Base-by-base conservation (phyloP, 2,888 invertebrate species). In the Thereva unica region DNA sequence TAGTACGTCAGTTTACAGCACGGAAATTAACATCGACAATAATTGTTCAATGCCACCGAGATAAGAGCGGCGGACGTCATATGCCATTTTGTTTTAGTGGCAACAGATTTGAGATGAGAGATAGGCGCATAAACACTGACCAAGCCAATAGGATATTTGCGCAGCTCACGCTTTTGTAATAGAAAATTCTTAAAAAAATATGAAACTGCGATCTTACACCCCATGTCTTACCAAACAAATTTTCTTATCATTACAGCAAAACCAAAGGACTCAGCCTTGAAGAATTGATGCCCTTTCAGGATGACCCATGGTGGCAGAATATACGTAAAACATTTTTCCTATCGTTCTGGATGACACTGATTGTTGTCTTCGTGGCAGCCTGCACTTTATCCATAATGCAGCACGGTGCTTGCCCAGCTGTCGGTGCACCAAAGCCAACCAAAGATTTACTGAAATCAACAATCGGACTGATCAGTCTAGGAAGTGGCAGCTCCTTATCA, bases 251-350 rank as follows among this genome's bases (percentile, higher is more conserved):
- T 54, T 69, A 5, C 61, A 79, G 77, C 50, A 74, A 73, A 69
- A 75, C 75, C 59, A 75, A 76, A 63, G 74, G 76, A 2, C 74
- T 86, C n/a, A 81, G 81, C 6, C 72, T 79, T 40, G 84, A 85
- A 67, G 85, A 86, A 74, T 80, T 86, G 0, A 69, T 81, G 35
- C 76, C 78, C n/a, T 79, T 78, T 9, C 76, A 77, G 1, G 75
- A 81, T 66, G 82, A 85, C 70, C 77, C 80, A 0, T 80, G 82
- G 72, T 86, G 86, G 86, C 79, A 82, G 1, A 78, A 82, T 1
- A 73, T 82, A 1, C 80, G 84, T 0, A 78, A 81, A 66, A 76
- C 80, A 67, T 74, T 84, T 34, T 74, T 84, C 69, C 72, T 82
- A 41, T 76, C 83, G 72, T 84, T 85, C 77, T 85, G 85, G 83